Conservation (phyloP, 2,113 vertebrate genomes). For the Sander vitreus region DNA sequence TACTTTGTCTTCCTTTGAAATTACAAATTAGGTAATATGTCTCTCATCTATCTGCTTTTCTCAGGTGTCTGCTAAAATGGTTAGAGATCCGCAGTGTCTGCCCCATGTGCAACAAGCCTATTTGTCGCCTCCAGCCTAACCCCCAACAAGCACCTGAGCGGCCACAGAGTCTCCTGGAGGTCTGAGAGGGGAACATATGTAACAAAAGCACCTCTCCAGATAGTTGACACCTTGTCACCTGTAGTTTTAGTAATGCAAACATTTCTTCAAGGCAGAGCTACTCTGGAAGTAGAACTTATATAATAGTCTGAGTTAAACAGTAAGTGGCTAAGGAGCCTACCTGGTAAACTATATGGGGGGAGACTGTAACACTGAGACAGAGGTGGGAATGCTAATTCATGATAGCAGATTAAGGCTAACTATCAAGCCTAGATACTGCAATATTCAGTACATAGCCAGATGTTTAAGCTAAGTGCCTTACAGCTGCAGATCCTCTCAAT, state of each 20-base stretch:
- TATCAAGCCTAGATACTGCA: not conserved
- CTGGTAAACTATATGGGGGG: not conserved
- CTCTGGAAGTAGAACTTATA: not conserved
- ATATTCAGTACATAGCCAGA: not conserved
- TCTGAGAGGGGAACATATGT: constrained; percentile 64
- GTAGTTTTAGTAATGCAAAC: constrained; percentile 29
- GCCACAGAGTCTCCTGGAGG: constrained; percentile 73
- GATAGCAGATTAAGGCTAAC: not conserved
- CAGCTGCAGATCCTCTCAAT: constrained; percentile 26
- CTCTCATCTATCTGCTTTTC: constrained; percentile 20
- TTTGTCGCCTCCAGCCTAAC: constrained; percentile 78
- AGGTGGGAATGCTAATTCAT: not conserved
- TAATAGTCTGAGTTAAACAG: not conserved
- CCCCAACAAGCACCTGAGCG: constrained; percentile 60
- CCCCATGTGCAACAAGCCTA: constrained; percentile 87
- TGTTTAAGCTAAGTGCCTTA: constrained; percentile 42
- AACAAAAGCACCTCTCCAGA: constrained; percentile 14
- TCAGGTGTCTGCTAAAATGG: constrained; percentile 88
- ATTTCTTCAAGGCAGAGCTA: constrained; percentile 38
- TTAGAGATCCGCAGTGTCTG: constrained; percentile 87
- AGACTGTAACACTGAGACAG: not conserved
- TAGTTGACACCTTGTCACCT: constrained; percentile 4
- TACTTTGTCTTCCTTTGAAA: not conserved
- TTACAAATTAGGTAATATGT: not conserved
- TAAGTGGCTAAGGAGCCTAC: constrained; percentile 8